Base-by-base conservation (phyloP, 2,888 invertebrate species). In the Parnassius mnemosyne region DNA sequence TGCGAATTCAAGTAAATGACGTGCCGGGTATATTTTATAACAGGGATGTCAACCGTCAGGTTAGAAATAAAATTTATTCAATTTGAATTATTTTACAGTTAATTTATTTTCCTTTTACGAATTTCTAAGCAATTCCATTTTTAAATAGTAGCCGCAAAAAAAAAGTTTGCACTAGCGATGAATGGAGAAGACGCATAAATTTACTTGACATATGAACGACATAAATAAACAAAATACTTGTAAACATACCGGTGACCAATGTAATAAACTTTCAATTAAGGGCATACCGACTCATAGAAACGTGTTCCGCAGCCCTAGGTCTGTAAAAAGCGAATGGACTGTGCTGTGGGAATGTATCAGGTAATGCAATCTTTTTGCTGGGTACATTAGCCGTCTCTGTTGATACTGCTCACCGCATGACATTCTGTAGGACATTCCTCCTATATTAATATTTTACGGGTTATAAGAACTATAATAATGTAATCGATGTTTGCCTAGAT, bases 281-380 rank as follows among this genome's bases (percentile, higher is more conserved):
- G 64, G 54, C 61, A 67, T 59, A 57, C 61, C 56, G 55, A 64
- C 63, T 61, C 64, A 65, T 66, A 65, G 65, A 65, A 64, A 64
- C 66, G 57, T 57, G 66, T 67, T 65, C 50, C 47, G 41, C 67
- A 70, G 60, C 73, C 72, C 73, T 75, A 69, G 66, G 66, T 66
- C 54, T 51, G 73, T 71, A 82, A 85, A 85, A 89, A 88, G 78
- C 68, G 68, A 69, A 68, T 70, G 68, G 66, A 68, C 67, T 74
- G 67, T 71, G 73, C 80, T 85, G 86, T 87, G 89, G 84, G 89
- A 89, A 89, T 89, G 82, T 76, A 76, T 76, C 78, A 68, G 69
- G 84, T 78, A 84, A 83, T 84, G 81, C 79, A 77, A 81, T 76
- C 81, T 87, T 88, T 87, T 89, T 87, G 80, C 83, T 74, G 68